Evolutionary conservation across 2,888 invertebrate species (phyloP).

Genomic region (Cataglyphis altisquamis): DNA sequence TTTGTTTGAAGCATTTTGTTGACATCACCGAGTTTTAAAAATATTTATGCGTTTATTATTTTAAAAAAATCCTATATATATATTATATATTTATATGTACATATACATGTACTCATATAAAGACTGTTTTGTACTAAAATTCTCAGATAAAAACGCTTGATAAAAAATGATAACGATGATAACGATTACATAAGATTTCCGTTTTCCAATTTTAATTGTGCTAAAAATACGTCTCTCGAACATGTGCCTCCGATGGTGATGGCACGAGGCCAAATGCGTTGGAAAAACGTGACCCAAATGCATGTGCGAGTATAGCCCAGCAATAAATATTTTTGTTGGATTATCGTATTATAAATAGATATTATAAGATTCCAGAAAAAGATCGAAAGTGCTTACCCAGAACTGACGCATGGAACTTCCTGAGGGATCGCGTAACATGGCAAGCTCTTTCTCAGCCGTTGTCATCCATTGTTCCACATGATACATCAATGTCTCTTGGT

Average conservation of each 20-base stretch:
- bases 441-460: constrained; percentile 91
- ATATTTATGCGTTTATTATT: background rate
- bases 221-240: constrained; percentile 40
- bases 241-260: constrained; percentile 58
- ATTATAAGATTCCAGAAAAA: background rate
- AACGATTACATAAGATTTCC: constrained; percentile 19
- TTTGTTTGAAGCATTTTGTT: background rate
- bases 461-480: constrained; percentile 93
- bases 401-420: constrained; percentile 93
- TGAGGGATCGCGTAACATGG: constrained; percentile 89
- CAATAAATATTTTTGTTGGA: constrained; percentile 7
- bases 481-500: constrained; percentile 91
- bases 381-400: constrained; percentile 88
- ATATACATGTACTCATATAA: background rate
- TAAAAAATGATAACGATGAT: constrained; percentile 9
- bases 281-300: constrained; percentile 67
- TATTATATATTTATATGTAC: background rate
- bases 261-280: constrained; percentile 68
- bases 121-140: background rate
- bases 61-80: background rate
- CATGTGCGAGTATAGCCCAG: background rate
- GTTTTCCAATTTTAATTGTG: constrained; percentile 30
- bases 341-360: constrained; percentile 32
- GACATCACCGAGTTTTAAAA: background rate
- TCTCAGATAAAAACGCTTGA: background rate